Percentiles rank a stretch among this genome's conserved stretches.
These are phyloP conservation scores for Merluccius polli DNA, from an alignment of 2,797 vertebrate genomes.

Conservation along the genomic window DNA sequence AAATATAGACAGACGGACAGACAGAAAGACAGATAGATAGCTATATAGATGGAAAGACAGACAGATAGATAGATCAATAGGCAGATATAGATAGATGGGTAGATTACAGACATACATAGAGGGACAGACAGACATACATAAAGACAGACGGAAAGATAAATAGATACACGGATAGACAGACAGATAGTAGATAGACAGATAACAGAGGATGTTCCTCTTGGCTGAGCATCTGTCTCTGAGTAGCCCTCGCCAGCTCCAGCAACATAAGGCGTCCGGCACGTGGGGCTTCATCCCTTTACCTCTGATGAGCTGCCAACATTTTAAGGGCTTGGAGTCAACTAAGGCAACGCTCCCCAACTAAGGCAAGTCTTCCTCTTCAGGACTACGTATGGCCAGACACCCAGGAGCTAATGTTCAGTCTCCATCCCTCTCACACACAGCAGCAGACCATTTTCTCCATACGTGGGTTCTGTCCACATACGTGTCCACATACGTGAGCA, in stretches of 20 bases:
- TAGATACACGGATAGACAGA: no score
- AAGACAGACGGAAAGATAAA: no score
- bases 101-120: no score
- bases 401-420: slow-evolving; percentile 17
- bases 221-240: slow-evolving; percentile 56
- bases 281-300: slow-evolving; percentile 53
- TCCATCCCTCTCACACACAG: no score
- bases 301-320: slow-evolving; percentile 62
- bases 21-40: slow-evolving; percentile 16
- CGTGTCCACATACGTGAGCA: no score
- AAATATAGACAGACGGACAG: no score
- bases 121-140: no score
- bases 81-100: no score
- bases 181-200: no score
- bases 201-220: slow-evolving; percentile 51
- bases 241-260: slow-evolving; percentile 41
- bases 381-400: slow-evolving; percentile 21
- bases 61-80: no score
- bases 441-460: no score
- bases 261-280: slow-evolving; percentile 48
- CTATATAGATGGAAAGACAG: no score
- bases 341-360: slow-evolving; percentile 32
- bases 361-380: slow-evolving; percentile 32
- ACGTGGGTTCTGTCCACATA: not conserved
- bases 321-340: slow-evolving; percentile 39